These are phyloP conservation scores for Azemiops feae DNA, from an alignment of 2,113 vertebrate genomes.

Conservation along the genomic window DNA sequence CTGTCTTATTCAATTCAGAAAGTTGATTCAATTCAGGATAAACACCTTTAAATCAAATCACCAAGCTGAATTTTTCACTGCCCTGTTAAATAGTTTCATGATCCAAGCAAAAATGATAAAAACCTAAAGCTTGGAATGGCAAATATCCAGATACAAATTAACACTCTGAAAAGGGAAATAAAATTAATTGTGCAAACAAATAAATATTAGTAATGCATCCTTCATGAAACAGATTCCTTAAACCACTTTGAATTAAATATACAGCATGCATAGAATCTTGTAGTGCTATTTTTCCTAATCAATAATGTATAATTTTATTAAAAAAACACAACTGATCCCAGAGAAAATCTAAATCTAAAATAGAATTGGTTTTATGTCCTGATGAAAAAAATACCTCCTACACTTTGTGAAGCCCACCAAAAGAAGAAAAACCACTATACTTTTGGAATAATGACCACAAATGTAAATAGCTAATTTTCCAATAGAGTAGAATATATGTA, in stretches of 20 bases:
- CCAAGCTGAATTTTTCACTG: neutral
- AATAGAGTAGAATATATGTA: neutral
- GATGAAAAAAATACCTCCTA: neutral
- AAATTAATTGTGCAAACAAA: neutral
- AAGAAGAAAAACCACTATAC: slow-evolving; percentile 2
- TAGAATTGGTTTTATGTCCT: slow-evolving; percentile 32
- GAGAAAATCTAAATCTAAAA: neutral
- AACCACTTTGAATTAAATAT: neutral
- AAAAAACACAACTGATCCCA: slow-evolving; percentile 42
- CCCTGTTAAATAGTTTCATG: neutral
- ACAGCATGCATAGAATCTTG: neutral
- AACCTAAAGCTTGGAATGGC: neutral
- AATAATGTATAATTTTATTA: slow-evolving; percentile 37
- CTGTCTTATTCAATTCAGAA: neutral
- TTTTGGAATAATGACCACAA: slow-evolving; percentile 18
- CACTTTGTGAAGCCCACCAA: neutral
- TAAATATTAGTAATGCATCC: neutral
- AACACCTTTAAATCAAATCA: neutral
- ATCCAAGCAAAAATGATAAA: neutral
- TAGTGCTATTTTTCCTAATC: neutral
- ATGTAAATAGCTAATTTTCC: neutral
- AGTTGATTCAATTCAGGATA: neutral
- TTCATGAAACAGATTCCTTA: neutral
- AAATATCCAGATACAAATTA: neutral
- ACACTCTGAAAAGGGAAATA: neutral